Percentiles rank a stretch among this genome's conserved stretches.
Conservation (phyloP, 1,140 invertebrate genomes). For the Drosophila busckii region DNA sequence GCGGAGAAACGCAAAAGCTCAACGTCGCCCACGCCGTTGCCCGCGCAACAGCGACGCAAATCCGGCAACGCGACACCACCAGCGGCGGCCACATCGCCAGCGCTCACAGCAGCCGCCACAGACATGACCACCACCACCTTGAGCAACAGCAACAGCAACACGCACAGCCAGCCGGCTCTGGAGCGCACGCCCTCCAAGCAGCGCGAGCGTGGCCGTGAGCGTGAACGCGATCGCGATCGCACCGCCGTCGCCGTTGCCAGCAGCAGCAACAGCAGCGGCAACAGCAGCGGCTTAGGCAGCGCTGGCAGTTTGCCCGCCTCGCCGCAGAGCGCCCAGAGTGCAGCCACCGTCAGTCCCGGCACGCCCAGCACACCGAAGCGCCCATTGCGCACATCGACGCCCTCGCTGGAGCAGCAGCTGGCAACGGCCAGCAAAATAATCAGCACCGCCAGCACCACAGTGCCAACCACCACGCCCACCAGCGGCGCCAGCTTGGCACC, state of each 20-base stretch:
- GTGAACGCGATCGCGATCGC: not conserved
- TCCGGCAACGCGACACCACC: constrained; percentile 27
- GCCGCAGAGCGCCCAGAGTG: constrained; percentile 62
- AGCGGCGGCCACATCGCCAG: not conserved
- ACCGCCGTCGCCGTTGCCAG: too few species aligned
- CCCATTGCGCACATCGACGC: constrained; percentile 63
- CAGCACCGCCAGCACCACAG: constrained; percentile 63
- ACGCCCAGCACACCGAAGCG: constrained; percentile 52
- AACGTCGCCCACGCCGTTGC: constrained; percentile 51
- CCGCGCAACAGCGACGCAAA: constrained; percentile 57
- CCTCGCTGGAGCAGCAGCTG: constrained; percentile 34
- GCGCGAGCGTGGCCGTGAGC: constrained; percentile 20
- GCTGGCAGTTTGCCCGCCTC: constrained; percentile 59
- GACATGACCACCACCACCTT: not conserved
- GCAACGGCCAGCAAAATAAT: constrained; percentile 27
- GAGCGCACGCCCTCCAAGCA: constrained; percentile 52
- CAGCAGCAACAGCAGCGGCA: constrained; percentile 30
- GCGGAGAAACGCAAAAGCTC: constrained; percentile 77
- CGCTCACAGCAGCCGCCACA: not conserved
- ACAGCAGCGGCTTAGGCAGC: constrained; percentile 56
- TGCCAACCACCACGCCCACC: constrained; percentile 54
- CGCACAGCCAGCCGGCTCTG: constrained; percentile 21
- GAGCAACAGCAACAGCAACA: constrained; percentile 11
- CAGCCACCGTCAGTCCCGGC: constrained; percentile 40
- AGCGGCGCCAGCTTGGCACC: constrained; percentile 35